Conservation (phyloP, 1,140 invertebrate species). For the Drosophila eugracilis region DNA sequence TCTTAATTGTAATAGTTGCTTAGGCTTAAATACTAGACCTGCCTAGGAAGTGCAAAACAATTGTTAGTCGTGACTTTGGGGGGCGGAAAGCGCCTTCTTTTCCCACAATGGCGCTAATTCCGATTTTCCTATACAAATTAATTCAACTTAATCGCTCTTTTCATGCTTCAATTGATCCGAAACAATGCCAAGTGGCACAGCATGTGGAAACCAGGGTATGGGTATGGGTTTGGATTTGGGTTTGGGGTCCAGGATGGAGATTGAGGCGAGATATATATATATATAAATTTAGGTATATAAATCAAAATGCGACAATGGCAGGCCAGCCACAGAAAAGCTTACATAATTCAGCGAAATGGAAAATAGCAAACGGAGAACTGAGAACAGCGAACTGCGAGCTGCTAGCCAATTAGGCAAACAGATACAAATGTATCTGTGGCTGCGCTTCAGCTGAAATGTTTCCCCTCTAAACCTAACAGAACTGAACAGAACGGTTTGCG, state of each 20-base stretch:
- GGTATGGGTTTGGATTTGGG: conserved; percentile 39
- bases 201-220: conserved; percentile 54
- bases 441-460: conserved; percentile 38
- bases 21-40: conserved; percentile 48
- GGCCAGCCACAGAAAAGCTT: conserved; percentile 55
- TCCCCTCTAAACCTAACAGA: conserved; percentile 13
- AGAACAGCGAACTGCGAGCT: conserved; percentile 23
- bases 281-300: conserved; percentile 64
- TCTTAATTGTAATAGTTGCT: conserved; percentile 34
- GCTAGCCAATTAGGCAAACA: conserved; percentile 65
- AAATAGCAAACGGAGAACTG: conserved; percentile 23
- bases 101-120: conserved; percentile 64
- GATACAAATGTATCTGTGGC: conserved; percentile 66
- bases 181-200: conserved; percentile 52
- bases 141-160: conserved; percentile 63
- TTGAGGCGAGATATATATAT: conserved; percentile 56
- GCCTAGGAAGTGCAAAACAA: conserved; percentile 44
- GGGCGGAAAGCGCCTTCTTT: conserved; percentile 23
- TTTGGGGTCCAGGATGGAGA: conserved; percentile 62
- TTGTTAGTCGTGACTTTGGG: conserved; percentile 59
- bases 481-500: conserved; percentile 55
- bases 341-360: conserved; percentile 59
- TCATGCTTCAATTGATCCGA: conserved; percentile 75
- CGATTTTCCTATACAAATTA: conserved; percentile 59
- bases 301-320: conserved; percentile 75